Percentiles rank a stretch among this genome's conserved stretches.
Conservation (phyloP, 2,113 vertebrate genomes). For the Ptychochromis oligacanthus region DNA sequence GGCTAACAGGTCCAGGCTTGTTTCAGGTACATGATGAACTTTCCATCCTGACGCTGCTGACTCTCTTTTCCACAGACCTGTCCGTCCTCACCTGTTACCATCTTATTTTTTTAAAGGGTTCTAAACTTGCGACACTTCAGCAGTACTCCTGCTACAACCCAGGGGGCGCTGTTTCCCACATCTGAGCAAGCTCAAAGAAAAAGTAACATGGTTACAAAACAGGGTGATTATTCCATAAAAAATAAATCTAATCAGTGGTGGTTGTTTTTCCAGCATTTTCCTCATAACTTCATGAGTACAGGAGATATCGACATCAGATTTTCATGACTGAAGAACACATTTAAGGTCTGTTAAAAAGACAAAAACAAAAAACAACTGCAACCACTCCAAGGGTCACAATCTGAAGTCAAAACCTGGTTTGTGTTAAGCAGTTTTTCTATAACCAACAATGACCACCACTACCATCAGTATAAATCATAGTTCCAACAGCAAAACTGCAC, state of each 20-base stretch:
- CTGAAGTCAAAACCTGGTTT: background rate
- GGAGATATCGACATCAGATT: background rate
- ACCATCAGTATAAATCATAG: background rate
- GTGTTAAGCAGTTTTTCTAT: background rate
- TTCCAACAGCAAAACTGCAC: background rate
- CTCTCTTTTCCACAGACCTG: background rate
- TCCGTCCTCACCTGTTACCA: background rate
- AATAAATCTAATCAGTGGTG: no score
- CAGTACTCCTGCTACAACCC: background rate
- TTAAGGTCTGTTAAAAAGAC: background rate
- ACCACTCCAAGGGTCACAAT: background rate
- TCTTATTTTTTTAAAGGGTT: background rate
- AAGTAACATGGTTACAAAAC: background rate
- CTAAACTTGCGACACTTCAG: background rate
- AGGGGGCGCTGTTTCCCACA: background rate
- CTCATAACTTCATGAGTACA: no score
- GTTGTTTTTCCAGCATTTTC: background rate
- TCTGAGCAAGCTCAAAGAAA: background rate
- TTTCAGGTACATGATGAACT: background rate
- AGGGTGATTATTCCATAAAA: background rate
- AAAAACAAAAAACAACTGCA: no score
- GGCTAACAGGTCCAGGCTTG: background rate
- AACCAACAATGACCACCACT: no score
- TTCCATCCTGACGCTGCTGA: background rate
- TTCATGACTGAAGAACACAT: background rate